These are phyloP conservation scores for Cryptocheilus praepositus DNA, from an alignment of 2,888 invertebrate species.

Conservation along the genomic window DNA sequence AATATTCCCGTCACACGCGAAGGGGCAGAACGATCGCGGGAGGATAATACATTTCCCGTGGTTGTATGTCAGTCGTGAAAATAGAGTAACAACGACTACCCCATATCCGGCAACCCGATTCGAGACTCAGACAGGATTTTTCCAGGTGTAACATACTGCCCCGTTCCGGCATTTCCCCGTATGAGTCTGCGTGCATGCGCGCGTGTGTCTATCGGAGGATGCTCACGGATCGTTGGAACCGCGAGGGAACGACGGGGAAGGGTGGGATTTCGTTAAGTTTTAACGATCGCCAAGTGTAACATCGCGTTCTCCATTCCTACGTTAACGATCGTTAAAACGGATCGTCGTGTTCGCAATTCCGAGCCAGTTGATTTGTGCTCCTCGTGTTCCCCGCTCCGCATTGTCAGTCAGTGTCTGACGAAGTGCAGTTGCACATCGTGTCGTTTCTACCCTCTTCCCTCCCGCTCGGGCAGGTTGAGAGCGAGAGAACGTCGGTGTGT, in stretches of 20 bases:
- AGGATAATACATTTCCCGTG: no score
- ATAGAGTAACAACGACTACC: no score
- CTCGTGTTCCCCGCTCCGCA: slow-evolving; percentile 25
- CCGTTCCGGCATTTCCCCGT: no score
- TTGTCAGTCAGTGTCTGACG: slow-evolving; percentile 13
- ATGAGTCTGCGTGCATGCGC: background rate
- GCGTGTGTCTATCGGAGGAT: slow-evolving; percentile 9
- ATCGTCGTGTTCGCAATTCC: slow-evolving; percentile 43
- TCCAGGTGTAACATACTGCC: no score
- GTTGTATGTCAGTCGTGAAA: no score
- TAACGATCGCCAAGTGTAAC: slow-evolving; percentile 57
- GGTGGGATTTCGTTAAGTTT: slow-evolving; percentile 53
- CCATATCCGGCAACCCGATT: no score
- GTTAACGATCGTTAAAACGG: slow-evolving; percentile 50
- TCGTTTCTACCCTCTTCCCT: background rate
- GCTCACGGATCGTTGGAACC: background rate
- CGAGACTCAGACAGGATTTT: no score
- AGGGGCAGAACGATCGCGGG: no score
- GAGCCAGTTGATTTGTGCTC: slow-evolving; percentile 39
- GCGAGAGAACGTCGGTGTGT: background rate
- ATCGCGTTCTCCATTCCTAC: slow-evolving; percentile 47
- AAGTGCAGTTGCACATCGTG: background rate
- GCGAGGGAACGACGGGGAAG: background rate
- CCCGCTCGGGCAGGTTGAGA: no score
- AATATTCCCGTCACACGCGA: no score